A percentile compares a stretch with the other conserved stretches of the same genome.
Evolutionary conservation across 2,888 invertebrate species (phyloP).

Genomic region (Lochmaea capreae): DNA sequence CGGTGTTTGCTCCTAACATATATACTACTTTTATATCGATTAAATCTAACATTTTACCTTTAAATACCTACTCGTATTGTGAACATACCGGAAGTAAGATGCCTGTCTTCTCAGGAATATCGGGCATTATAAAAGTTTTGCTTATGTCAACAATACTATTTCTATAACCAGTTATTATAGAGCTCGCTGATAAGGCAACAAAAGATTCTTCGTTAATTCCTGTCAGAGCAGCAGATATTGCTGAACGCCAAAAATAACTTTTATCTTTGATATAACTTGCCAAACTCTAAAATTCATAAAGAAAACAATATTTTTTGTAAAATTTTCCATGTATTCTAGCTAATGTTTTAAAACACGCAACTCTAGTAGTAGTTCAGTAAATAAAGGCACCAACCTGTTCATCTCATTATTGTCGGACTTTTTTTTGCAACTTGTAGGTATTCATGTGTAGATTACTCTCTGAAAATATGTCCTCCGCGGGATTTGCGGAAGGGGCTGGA

Average conservation of each 20-base stretch:
- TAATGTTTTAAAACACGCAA: too few species aligned
- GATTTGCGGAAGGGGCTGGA: too few species aligned
- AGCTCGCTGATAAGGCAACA: slow-evolving; percentile 67
- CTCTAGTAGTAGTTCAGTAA: too few species aligned
- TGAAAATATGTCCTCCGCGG: too few species aligned
- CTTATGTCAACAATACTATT: slow-evolving; percentile 69
- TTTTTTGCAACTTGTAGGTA: too few species aligned
- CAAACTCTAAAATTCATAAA: slow-evolving; percentile 66
- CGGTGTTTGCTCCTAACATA: too few species aligned
- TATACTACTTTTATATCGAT: too few species aligned
- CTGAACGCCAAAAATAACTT: slow-evolving; percentile 64
- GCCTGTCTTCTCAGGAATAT: slow-evolving; percentile 35
- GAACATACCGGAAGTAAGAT: slow-evolving; percentile 75
- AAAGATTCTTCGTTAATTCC: slow-evolving; percentile 66
- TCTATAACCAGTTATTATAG: slow-evolving; percentile 81
- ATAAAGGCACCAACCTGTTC: too few species aligned
- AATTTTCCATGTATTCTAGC: too few species aligned
- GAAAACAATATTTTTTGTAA: neutral
- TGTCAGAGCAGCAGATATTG: slow-evolving; percentile 65
- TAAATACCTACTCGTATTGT: neutral
- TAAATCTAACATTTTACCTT: too few species aligned
- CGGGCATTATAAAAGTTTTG: slow-evolving; percentile 58
- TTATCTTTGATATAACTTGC: slow-evolving; percentile 67
- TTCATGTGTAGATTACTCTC: too few species aligned
- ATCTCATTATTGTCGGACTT: too few species aligned